phyloP scores from a whole-genome alignment of 1,140 invertebrate species.

The Yoshiicerus persimilis region DNA sequence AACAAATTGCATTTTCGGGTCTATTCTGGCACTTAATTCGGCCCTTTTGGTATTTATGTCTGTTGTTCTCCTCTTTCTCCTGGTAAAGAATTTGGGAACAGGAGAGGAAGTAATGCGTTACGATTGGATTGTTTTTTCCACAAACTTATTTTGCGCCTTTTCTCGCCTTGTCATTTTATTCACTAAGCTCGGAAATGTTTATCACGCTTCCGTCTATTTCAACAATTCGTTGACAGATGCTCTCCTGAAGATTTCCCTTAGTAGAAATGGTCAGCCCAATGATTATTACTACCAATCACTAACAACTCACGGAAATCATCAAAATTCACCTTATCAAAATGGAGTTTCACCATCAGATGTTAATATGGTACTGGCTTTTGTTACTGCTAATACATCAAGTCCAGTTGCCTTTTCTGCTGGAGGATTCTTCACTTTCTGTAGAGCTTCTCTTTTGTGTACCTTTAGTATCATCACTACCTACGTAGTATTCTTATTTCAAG shows the following conservation, averaged over 20 bases:
- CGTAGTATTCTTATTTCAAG: slow-evolving; percentile 45
- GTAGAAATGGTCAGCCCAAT: neutral
- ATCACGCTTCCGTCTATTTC: slow-evolving; percentile 34
- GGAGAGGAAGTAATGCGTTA: neutral
- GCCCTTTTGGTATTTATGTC: slow-evolving; percentile 25
- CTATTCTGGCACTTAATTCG: neutral
- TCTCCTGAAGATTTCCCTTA: neutral
- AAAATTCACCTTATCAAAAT: neutral
- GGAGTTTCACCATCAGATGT: neutral
- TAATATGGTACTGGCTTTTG: slow-evolving; percentile 33
- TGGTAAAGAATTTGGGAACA: slow-evolving; percentile 16
- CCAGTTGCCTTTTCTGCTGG: slow-evolving; percentile 39
- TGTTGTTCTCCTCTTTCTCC: slow-evolving; percentile 25
- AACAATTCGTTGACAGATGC: neutral
- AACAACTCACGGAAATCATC: neutral
- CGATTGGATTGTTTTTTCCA: neutral
- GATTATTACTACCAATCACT: neutral
- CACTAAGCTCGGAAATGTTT: slow-evolving; percentile 38
- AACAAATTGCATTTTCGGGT: slow-evolving; percentile 24
- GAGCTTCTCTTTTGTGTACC: slow-evolving; percentile 31
- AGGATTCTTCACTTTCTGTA: slow-evolving; percentile 41
- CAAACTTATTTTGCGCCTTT: neutral
- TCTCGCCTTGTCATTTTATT: slow-evolving; percentile 39
- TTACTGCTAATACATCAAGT: slow-evolving; percentile 24
- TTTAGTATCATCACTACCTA: slow-evolving; percentile 47